Base-by-base conservation (phyloP, 2,113 vertebrate genomes). In the Haplotaxodon microlepis region DNA sequence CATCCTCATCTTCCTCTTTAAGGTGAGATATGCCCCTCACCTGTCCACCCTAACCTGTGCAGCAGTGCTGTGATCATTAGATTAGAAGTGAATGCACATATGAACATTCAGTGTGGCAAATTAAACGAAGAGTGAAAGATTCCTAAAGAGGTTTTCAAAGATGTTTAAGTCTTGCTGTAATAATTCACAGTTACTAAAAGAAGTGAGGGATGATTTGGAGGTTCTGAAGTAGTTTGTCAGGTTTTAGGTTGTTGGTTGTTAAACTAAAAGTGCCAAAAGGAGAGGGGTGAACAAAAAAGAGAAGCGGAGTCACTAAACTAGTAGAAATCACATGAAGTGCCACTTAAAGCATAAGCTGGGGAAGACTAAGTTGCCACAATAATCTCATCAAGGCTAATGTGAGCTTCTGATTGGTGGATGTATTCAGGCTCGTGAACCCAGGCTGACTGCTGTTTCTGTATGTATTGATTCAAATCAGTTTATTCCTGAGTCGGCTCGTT, bases 401-500 rank as follows among this genome's bases (percentile, higher is more conserved):
- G 5, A 53, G 34, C 45, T 42, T 82, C 31, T 40, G 50, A 56
- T 56, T 56, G 78, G 24, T 76, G 42, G 42, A 19, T 76, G 19
- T 9, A 79, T 79, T 53, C 29, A 14, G 29, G 10, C 29, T 80
- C 5, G 2, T 53, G 76, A 78, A 54, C 45, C 13, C 45, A 8
- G 8, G 2, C 82, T 71, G 5, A 40, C 6, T 36, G 19, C 50
- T 42, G 16, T 17, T 21, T 51, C 9, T 51, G 4, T 82, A 29
- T 42, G 4, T 27, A 2, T 66, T 51, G 31, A 16, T 89, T 88
- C 88, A 40, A 19, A 21, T 92, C 82, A 99, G 98, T 98, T 97
- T n/a, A 97, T 99, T 82, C 99, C 99, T 0, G 99, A 99, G 91
- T 99, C 98, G 0, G 98, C 97, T 0, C 96, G 98, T 9, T 99